These are phyloP conservation scores for Diplolepis rosae DNA, from an alignment of 2,888 invertebrate genomes.

Conservation along the genomic window DNA sequence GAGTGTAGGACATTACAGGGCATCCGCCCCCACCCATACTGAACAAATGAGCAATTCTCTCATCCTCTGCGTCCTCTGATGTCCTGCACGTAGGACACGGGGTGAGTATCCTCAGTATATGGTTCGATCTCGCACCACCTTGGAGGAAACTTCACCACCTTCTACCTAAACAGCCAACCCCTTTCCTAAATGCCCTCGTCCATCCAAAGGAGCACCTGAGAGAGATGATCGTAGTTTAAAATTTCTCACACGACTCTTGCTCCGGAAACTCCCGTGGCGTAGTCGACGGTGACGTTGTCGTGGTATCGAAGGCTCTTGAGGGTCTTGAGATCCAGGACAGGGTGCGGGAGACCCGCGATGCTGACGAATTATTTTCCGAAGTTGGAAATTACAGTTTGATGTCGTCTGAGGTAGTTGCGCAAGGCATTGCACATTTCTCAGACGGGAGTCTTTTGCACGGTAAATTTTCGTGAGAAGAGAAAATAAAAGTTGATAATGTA, in stretches of 20 bases:
- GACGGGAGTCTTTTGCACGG: slow-evolving; percentile 23
- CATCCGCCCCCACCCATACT: slow-evolving; percentile 64
- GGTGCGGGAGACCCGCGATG: slow-evolving; percentile 44
- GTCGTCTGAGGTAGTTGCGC: slow-evolving; percentile 37
- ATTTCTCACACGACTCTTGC: slow-evolving; percentile 68
- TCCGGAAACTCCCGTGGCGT: slow-evolving; percentile 64
- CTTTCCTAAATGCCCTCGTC: slow-evolving; percentile 30
- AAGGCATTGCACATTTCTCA: slow-evolving; percentile 28
- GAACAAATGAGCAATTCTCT: slow-evolving; percentile 73
- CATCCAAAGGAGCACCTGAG: slow-evolving; percentile 34
- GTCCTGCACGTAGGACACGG: slow-evolving; percentile 64
- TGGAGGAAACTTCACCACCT: slow-evolving; percentile 50
- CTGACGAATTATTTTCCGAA: slow-evolving; percentile 69
- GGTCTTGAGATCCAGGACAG: slow-evolving; percentile 37
- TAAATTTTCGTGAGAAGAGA: slow-evolving; percentile 20
- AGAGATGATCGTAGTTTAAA: slow-evolving; percentile 71
- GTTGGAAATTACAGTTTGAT: slow-evolving; percentile 55
- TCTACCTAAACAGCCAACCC: slow-evolving; percentile 50
- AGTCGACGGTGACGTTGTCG: slow-evolving; percentile 51
- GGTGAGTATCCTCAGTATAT: slow-evolving; percentile 21
- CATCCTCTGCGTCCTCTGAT: slow-evolving; percentile 70
- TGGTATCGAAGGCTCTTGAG: slow-evolving; percentile 49
- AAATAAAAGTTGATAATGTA: slow-evolving; percentile 31
- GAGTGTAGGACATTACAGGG: slow-evolving; percentile 69
- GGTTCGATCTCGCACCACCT: slow-evolving; percentile 43